Evolutionary conservation across 1,140 invertebrate species (phyloP).

Genomic region (Bombus huntii): DNA sequence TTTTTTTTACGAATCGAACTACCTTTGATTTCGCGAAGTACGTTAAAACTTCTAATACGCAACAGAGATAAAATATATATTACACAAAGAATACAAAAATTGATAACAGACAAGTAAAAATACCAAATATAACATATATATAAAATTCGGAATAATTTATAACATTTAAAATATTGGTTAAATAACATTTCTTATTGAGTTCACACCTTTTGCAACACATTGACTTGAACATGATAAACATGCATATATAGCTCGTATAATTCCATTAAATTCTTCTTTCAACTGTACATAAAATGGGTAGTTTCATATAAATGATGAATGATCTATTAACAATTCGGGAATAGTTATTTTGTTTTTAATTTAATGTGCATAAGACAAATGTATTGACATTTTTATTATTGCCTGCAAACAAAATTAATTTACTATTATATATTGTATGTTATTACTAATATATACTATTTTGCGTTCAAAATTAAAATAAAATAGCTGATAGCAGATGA

Average conservation of each 20-base stretch:
- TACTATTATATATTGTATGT: too few relatives aligned
- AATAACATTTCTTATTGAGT: not conserved
- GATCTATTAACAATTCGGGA: not conserved
- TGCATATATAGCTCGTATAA: not conserved
- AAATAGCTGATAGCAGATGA: not conserved
- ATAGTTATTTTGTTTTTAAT: not conserved
- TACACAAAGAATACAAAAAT: not conserved
- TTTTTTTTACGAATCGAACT: slow-evolving; percentile 22
- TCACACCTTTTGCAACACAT: not conserved
- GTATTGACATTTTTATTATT: not conserved
- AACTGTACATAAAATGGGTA: not conserved
- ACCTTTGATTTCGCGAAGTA: not conserved
- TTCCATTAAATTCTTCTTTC: not conserved
- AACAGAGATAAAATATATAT: not conserved
- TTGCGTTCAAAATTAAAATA: not conserved
- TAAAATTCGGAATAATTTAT: not conserved
- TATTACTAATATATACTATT: not conserved
- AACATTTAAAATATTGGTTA: not conserved
- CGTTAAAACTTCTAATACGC: not conserved
- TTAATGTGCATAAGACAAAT: not conserved
- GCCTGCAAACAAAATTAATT: not conserved
- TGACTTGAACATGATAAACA: not conserved
- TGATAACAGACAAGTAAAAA: not conserved
- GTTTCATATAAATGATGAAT: not conserved
- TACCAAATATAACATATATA: not conserved